Percentiles rank a stretch among this genome's conserved stretches.
Evolutionary conservation across 92 coral and sea anemone species (phyloP).

Genomic region (Meandrina meandrites): DNA sequence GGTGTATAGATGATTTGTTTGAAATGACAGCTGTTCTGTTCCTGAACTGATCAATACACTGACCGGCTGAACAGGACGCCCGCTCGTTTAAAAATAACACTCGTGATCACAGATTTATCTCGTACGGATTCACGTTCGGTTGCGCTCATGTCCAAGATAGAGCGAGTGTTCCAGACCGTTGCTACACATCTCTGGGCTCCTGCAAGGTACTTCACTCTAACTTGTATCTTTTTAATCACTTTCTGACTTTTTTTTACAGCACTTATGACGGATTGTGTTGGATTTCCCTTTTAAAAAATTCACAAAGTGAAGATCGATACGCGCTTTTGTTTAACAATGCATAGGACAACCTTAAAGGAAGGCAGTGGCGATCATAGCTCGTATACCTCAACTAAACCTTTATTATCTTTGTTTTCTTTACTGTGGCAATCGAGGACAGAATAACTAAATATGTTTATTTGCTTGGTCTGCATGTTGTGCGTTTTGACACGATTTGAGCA

Average conservation of each 20-base stretch:
- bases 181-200: constrained; percentile 64
- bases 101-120: background rate
- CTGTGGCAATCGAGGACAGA: background rate
- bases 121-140: background rate
- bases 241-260: background rate
- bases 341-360: background rate
- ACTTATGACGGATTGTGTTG: background rate
- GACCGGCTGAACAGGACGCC: background rate
- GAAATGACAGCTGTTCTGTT: constrained; percentile 18
- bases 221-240: background rate
- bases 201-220: constrained; percentile 48
- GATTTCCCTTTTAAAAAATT: background rate
- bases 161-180: constrained; percentile 57
- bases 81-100: background rate
- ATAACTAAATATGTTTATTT: background rate
- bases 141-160: constrained; percentile 48
- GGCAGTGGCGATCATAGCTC: background rate
- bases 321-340: background rate
- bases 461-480: background rate
- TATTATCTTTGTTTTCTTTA: background rate
- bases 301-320: background rate
- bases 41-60: constrained; percentile 2
- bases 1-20: background rate
- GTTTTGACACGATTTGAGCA: background rate
- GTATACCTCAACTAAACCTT: too few relatives aligned